Base-by-base conservation (phyloP, 2,113 vertebrate genomes). In the Coptodon rendalli region DNA sequence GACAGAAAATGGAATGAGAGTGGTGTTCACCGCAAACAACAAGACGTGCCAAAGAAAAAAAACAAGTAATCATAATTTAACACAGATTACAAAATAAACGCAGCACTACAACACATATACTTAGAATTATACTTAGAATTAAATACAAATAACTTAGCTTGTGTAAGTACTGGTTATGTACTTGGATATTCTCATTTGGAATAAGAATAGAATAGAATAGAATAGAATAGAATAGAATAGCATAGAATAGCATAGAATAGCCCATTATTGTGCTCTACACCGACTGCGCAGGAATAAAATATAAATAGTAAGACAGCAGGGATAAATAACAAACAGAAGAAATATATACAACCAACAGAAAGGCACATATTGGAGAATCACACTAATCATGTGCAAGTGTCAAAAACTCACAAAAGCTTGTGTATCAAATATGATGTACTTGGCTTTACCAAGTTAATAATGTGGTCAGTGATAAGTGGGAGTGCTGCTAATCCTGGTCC, bases 121-220 rank as follows among this genome's bases (percentile, higher is more conserved):
- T 54, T 54, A 31, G 31, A 31, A 31, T 31, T 36, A 36, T 36
- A 36, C 36, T 9, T 36, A 56, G 22, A 27, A 56, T 56, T 56
- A 2, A 56, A 56, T 14, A 27, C 22, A 56, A 56, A 27, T 56
- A 27, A 56, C 54, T 27, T 56, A 22, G 2, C 38, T 53, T 2
- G 6, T 40, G 43, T 34, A 63, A 34, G 29, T 38, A 24, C 43
- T 83, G 12, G 29, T 85, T 63, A 45, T 97, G 96, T 96, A 96
- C 96, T 97, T 96, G 96, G 97, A 97, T 98, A 97, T 71, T 82
- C 84, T 61, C 8, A 6, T 61, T 63, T 56, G 22, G 5, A 54
- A 54, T 54, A 22, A 53, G 52, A 53, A 22, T 52, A 52, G 17
- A 52, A 52, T 17, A 16, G 45, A 50, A 16, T 48, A 29, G 29